Conservation (phyloP, 2,113 vertebrate species). For the Chaetorhynchus papuensis region DNA sequence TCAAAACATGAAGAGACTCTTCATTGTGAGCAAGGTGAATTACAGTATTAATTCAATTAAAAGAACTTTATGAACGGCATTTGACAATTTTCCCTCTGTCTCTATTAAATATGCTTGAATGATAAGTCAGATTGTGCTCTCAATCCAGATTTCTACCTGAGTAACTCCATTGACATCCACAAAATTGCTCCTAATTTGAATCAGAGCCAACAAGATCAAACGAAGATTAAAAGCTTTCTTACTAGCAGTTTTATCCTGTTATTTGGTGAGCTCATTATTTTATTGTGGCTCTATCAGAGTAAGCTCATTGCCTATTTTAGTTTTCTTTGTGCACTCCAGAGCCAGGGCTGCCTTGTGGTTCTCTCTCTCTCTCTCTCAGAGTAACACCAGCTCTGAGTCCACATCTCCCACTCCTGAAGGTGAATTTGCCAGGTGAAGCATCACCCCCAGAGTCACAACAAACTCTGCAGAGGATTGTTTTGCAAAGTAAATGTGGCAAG, state of each 20-base stretch:
- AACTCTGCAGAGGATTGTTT: background rate
- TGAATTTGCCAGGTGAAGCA: background rate
- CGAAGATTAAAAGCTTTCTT: constrained; percentile 12
- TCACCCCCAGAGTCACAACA: background rate
- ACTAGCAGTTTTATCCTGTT: background rate
- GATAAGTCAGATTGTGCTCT: background rate
- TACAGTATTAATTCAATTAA: constrained; percentile 22
- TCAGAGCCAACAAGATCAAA: background rate
- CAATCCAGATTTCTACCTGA: constrained; percentile 28
- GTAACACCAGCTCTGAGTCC: background rate
- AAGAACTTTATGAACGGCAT: background rate
- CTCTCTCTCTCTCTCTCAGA: background rate
- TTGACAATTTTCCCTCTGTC: background rate
- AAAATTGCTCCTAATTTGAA: constrained; percentile 23
- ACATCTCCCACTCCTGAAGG: background rate
- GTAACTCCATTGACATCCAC: background rate
- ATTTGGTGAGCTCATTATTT: background rate
- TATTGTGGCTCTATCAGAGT: background rate
- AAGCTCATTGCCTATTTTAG: background rate
- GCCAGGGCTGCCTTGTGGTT: background rate
- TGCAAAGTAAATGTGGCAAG: background rate
- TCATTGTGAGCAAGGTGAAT: background rate
- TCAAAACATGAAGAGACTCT: background rate
- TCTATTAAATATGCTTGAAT: constrained; percentile 25
- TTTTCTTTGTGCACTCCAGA: background rate